phyloP scores from a whole-genome alignment of 2,113 vertebrate species.

The Tautogolabrus adspersus region DNA sequence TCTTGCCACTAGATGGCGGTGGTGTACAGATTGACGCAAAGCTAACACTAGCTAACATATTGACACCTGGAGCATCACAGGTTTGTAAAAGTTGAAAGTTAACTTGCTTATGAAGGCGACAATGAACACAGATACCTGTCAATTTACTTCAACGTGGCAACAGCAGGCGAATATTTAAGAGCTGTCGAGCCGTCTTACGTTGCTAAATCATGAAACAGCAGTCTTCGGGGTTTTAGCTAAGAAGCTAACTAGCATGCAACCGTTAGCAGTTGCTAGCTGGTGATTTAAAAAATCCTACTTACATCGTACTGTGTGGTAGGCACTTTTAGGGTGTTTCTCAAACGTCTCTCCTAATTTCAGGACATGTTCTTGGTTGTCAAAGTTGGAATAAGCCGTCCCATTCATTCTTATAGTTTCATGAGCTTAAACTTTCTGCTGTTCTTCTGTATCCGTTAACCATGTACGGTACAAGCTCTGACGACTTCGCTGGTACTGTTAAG shows the following conservation, averaged over 20 bases:
- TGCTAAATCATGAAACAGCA: slow-evolving; percentile 7
- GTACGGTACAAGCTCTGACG: slow-evolving; percentile 35
- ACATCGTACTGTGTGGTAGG: slow-evolving; percentile 97
- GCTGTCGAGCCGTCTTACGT: not conserved
- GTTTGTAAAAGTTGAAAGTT: not conserved
- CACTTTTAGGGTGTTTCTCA: slow-evolving; percentile 92
- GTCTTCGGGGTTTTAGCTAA: slow-evolving; percentile 25
- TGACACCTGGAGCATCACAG: slow-evolving; percentile 35
- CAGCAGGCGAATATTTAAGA: fast-evolving
- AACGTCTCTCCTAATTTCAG: slow-evolving; percentile 93
- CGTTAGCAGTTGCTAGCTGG: slow-evolving; percentile 21
- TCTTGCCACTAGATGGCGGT: slow-evolving; percentile 54
- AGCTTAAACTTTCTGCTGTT: slow-evolving; percentile 68
- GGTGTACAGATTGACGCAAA: not conserved
- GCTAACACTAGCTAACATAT: slow-evolving; percentile 48
- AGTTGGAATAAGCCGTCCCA: slow-evolving; percentile 85
- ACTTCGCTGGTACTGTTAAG: slow-evolving; percentile 41
- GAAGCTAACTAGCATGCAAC: slow-evolving; percentile 69
- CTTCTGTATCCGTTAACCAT: slow-evolving; percentile 70
- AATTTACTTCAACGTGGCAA: fast-evolving
- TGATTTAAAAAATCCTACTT: slow-evolving; percentile 75
- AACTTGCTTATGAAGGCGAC: not conserved
- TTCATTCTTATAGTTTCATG: slow-evolving; percentile 86
- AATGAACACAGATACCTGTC: fast-evolving
- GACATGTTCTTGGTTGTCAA: slow-evolving; percentile 91